Conservation (phyloP, 1,140 invertebrate genomes). For the Drosophila pandora region DNA sequence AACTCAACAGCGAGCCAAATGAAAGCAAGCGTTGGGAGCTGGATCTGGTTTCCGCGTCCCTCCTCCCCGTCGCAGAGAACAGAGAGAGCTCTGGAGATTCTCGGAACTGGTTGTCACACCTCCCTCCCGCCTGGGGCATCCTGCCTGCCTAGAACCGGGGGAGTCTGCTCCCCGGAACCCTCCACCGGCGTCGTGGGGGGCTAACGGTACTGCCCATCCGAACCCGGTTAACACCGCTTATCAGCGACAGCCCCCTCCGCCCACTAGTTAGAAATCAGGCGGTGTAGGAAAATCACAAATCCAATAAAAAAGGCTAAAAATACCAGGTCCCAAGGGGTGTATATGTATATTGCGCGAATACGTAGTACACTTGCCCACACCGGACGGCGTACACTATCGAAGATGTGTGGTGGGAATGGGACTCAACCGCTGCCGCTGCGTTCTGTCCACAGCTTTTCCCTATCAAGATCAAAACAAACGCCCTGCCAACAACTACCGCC, state of each 20-base stretch:
- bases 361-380: no score
- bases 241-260: not conserved
- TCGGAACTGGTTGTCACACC: constrained; percentile 78
- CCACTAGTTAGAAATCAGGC: no score
- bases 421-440: constrained; percentile 48
- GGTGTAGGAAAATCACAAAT: no score
- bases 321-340: no score
- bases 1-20: constrained; percentile 66
- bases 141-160: not conserved
- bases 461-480: constrained; percentile 73
- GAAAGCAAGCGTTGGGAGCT: constrained; percentile 66
- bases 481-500: constrained; percentile 35
- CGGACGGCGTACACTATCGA: not conserved
- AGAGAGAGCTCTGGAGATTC: constrained; percentile 42
- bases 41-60: constrained; percentile 60
- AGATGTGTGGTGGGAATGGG: constrained; percentile 28
- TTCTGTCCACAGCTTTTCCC: constrained; percentile 22
- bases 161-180: no score
- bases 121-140: not conserved
- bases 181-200: no score
- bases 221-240: not conserved
- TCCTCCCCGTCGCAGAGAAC: not conserved
- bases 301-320: not conserved
- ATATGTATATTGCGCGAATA: no score
- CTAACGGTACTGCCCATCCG: not conserved